phyloP scores from a whole-genome alignment of 1,140 invertebrate species.

The Penaeus indicus region DNA sequence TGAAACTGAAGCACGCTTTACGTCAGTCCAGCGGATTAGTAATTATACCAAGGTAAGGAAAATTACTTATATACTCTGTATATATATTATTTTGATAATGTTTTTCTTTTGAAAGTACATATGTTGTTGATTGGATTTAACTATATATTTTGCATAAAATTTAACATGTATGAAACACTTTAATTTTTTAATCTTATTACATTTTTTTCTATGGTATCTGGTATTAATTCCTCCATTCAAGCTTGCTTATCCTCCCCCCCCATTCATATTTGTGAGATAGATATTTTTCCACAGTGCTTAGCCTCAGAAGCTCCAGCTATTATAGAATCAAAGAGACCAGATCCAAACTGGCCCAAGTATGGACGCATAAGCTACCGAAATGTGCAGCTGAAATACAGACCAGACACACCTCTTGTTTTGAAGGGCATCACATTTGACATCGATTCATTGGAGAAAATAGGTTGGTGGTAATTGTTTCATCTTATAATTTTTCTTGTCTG shows the following conservation, averaged over 20 bases:
- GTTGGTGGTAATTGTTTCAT: conserved; percentile 42
- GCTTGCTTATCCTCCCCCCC: no score
- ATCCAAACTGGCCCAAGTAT: conserved; percentile 67
- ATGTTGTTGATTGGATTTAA: not conserved
- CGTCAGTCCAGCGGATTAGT: conserved; percentile 76
- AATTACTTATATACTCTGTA: not conserved
- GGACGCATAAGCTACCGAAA: conserved; percentile 68
- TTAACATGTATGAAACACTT: no score
- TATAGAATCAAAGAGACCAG: conserved; percentile 70
- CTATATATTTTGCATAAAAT: no score
- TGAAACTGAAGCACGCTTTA: conserved; percentile 79
- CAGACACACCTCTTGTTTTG: conserved; percentile 68
- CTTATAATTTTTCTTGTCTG: not conserved
- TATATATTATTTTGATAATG: conserved; percentile 29
- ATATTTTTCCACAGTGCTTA: conserved; percentile 65
- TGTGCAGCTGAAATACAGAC: conserved; percentile 68
- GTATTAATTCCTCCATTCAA: no score
- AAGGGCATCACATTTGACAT: conserved; percentile 67
- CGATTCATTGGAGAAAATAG: conserved; percentile 74
- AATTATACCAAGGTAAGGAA: conserved; percentile 70
- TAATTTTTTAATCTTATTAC: no score
- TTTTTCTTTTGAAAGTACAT: conserved; percentile 36
- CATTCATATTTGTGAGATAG: not conserved
- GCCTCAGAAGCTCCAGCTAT: conserved; percentile 67
- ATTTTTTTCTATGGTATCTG: no score